Conservation (phyloP, 2,888 invertebrate genomes). For the Lasioglossum vierecki region DNA sequence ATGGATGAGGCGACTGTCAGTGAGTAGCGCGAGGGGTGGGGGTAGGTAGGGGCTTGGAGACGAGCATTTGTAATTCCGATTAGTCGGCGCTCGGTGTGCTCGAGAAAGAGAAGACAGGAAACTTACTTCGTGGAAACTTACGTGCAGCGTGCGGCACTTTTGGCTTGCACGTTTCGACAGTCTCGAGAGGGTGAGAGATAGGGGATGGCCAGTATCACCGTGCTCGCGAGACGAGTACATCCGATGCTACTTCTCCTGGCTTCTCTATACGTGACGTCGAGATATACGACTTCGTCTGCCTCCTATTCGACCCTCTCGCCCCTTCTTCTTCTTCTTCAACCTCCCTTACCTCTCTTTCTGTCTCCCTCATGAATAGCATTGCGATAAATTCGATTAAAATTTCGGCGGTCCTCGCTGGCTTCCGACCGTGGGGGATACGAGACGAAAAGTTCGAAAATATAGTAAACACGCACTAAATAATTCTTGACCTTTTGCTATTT, state of each 20-base stretch:
- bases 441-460: constrained; percentile 67
- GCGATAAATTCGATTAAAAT: constrained; percentile 84
- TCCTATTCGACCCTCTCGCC: constrained; percentile 38
- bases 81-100: constrained; percentile 72
- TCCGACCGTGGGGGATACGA: constrained; percentile 59
- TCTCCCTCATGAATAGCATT: constrained; percentile 82
- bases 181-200: constrained; percentile 57
- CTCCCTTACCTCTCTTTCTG: constrained; percentile 39
- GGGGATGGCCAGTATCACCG: constrained; percentile 52
- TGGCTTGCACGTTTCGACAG: constrained; percentile 74
- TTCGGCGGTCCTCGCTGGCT: constrained; percentile 78
- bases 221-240: constrained; percentile 59
- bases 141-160: constrained; percentile 75
- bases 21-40: not conserved
- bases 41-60: not conserved
- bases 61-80: constrained; percentile 81
- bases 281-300: constrained; percentile 76
- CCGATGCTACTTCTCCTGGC: constrained; percentile 62
- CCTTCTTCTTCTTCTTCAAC: constrained; percentile 32
- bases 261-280: constrained; percentile 79
- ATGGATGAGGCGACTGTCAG: constrained; percentile 38
- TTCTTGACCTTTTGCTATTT: constrained; percentile 32
- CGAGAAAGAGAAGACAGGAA: constrained; percentile 72
- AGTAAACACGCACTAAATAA: constrained; percentile 70
- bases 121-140: constrained; percentile 76